Base-by-base conservation (phyloP, 2,797 vertebrate genomes). In the Lacerta viridis region DNA sequence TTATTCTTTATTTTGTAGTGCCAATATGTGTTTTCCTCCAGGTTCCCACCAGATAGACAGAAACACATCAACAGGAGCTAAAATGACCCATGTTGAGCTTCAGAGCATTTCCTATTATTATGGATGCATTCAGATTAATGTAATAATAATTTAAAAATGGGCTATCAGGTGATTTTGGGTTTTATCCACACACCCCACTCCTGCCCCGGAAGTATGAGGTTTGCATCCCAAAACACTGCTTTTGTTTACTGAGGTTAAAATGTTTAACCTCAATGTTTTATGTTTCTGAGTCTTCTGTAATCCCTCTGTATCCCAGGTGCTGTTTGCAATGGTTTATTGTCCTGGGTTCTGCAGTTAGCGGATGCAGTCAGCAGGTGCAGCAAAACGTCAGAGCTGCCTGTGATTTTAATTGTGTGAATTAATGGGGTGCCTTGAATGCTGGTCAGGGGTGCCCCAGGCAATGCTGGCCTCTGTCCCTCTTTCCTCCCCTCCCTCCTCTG, bases 381-480 rank as follows among this genome's bases (percentile, higher is more conserved):
- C 27, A 69, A 15, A 68, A n/a, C 1, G 4, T 61, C 59, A 61
- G 15, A 17, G 68, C 29, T 69, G 68, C 29, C 20, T 69, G 68
- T 69, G 27, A 29, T n/a, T 29, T n/a, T 69, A 69, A 69, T n/a
- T 69, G 11, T 69, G 68, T n/a, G 68, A 11, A 50, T 50, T 50
- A 50, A 50, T 50, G 46, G 46, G 46, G 10, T 50, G 46, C 46
- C 46, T 50, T 50, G 46, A 50, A 11, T 3, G 3, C 2, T 50
- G 10, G 10, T 50, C 46, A 50, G 46, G 46, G 2, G 46, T 50
- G 46, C 46, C 46, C 0, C 0, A 0, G 3, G 2, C 46, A 50
- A 50, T 0, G 3, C 0, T 50, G 10, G 46, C 46, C 10, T 50
- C 46, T 50, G 46, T 50, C 46, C 46, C 46, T 46, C 46, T 46